These are phyloP conservation scores for Myocastor coypus DNA, from an alignment of 2,113 vertebrate species.

Conservation along the genomic window DNA sequence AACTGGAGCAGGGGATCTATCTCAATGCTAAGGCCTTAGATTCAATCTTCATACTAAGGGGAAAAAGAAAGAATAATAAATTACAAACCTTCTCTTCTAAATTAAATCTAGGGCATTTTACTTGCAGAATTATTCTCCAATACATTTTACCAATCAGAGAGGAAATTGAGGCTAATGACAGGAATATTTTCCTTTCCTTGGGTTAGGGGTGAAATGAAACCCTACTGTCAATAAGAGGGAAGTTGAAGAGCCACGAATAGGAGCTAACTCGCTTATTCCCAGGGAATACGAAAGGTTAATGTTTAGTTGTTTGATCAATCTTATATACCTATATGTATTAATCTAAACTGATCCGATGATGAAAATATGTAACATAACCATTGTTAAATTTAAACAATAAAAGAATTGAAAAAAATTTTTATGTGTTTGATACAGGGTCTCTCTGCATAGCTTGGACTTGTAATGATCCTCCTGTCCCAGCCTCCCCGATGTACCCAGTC, in stretches of 20 bases:
- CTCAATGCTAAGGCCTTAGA: background rate
- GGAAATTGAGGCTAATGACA: background rate
- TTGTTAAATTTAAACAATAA: no score
- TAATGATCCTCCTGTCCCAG: no score
- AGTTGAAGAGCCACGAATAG: background rate
- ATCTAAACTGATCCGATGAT: no score
- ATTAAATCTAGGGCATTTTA: background rate
- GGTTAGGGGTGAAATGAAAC: background rate
- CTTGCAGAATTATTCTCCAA: background rate
- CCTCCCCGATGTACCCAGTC: no score
- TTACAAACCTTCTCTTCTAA: background rate
- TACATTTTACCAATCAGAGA: background rate
- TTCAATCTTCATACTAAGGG: background rate
- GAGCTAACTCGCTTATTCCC: slow-evolving; percentile 41
- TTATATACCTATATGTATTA: no score
- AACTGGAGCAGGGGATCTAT: background rate
- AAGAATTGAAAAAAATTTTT: no score
- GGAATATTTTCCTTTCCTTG: background rate
- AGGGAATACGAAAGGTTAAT: slow-evolving; percentile 26
- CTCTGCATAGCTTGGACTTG: no score
- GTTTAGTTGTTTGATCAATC: no score
- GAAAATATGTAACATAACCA: no score
- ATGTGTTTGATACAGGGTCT: no score
- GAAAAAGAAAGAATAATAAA: background rate
- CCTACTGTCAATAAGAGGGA: background rate